A percentile compares a stretch with the other conserved stretches of the same genome.
Conservation (phyloP, 2,113 vertebrate genomes). For the Columba livia region DNA sequence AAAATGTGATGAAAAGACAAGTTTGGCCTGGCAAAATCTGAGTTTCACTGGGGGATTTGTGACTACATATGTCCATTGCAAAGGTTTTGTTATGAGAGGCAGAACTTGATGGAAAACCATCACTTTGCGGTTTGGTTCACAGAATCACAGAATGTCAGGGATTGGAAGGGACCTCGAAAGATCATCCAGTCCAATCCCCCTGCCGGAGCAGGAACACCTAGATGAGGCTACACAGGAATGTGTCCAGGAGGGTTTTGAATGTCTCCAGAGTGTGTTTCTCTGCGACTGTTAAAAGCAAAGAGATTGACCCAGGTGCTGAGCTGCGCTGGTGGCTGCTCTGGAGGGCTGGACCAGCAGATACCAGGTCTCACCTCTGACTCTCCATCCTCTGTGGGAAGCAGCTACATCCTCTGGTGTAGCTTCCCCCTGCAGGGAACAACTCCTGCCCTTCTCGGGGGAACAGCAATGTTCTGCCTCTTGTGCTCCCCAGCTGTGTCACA, state of each 20-base stretch:
- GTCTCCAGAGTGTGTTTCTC: background rate
- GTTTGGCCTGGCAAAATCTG: background rate
- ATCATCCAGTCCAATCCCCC: too few relatives aligned
- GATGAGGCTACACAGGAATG: too few relatives aligned
- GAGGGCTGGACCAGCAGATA: background rate
- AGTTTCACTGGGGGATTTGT: background rate
- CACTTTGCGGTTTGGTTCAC: background rate
- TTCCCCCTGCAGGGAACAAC: background rate
- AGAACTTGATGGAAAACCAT: background rate
- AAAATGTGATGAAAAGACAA: background rate
- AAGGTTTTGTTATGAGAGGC: background rate
- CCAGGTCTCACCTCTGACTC: background rate
- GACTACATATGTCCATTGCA: rapidly evolving
- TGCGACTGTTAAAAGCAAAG: background rate
- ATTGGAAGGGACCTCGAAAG: too few relatives aligned
- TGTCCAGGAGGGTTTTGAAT: too few relatives aligned
- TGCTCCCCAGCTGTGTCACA: rapidly evolving
- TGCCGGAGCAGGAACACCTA: too few relatives aligned
- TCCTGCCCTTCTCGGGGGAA: background rate
- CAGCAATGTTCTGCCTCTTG: background rate
- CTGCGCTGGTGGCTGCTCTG: background rate
- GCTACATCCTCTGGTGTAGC: rapidly evolving
- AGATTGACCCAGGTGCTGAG: background rate
- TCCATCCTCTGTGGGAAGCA: background rate
- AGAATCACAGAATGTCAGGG: too few relatives aligned